Conservation (phyloP, 1,140 invertebrate species). For the Limonius californicus region DNA sequence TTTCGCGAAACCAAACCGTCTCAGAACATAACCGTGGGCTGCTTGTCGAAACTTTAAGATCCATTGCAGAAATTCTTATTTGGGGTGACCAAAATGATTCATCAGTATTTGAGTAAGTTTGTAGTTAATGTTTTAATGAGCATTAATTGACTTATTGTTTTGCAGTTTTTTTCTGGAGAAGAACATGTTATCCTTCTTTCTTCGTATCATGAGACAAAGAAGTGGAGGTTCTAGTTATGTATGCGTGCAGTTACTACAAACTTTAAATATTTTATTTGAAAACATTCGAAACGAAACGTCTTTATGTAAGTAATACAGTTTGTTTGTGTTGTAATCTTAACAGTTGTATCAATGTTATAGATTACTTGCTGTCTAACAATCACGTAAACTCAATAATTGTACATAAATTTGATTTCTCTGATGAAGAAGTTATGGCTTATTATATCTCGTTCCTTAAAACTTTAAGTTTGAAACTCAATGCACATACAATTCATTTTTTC, state of each 20-base stretch:
- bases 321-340: slow-evolving; percentile 5
- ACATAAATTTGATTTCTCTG: slow-evolving; percentile 99
- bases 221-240: slow-evolving; percentile 90
- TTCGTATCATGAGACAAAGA: slow-evolving; percentile 96
- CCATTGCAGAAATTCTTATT: slow-evolving; percentile 98
- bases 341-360: slow-evolving; percentile 59
- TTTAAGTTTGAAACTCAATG: slow-evolving; percentile 96
- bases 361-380: slow-evolving; percentile 99
- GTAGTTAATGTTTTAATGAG: slow-evolving; percentile 32
- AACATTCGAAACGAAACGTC: slow-evolving; percentile 99
- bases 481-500: slow-evolving; percentile 99
- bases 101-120: slow-evolving; percentile 94
- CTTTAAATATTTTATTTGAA: slow-evolving; percentile 98
- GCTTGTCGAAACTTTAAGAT: slow-evolving; percentile 94
- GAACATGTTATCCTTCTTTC: slow-evolving; percentile 98
- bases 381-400: slow-evolving; percentile 99
- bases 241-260: slow-evolving; percentile 96
- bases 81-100: slow-evolving; percentile 99
- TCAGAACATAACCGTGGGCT: slow-evolving; percentile 91
- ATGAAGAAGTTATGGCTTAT: slow-evolving; percentile 99
- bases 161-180: slow-evolving; percentile 97
- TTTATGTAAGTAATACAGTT: slow-evolving; percentile 74
- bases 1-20: slow-evolving; percentile 95
- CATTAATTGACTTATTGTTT: no score
- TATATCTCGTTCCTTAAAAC: slow-evolving; percentile 99